phyloP scores from a whole-genome alignment of 2,113 vertebrate species.

The Anguilla rostrata region DNA sequence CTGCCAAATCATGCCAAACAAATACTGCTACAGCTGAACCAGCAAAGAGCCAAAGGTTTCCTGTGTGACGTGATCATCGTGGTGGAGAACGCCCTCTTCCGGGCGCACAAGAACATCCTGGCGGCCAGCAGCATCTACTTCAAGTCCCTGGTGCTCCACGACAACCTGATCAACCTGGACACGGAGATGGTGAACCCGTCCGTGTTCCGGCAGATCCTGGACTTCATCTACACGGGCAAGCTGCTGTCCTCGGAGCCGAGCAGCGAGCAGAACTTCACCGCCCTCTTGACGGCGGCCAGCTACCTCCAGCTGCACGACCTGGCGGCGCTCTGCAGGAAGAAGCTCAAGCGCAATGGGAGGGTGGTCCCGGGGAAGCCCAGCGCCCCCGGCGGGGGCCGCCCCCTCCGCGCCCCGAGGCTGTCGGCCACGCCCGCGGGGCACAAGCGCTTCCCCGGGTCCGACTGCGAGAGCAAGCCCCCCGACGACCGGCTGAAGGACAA shows the following conservation, averaged over 20 bases:
- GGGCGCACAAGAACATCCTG: conserved; percentile 96
- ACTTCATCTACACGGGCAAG: conserved; percentile 98
- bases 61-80: conserved; percentile 97
- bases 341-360: conserved; percentile 79
- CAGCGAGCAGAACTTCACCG: conserved; percentile 82
- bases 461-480: conserved; percentile 65
- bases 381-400: conserved; percentile 69
- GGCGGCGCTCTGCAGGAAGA: conserved; percentile 84
- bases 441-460: conserved; percentile 77
- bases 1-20: conserved; percentile 99
- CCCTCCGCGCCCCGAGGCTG: conserved; percentile 77
- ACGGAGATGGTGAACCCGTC: conserved; percentile 97
- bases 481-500: conserved; percentile 78
- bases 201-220: conserved; percentile 93
- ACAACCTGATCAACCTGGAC: conserved; percentile 98
- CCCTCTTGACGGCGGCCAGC: conserved; percentile 88
- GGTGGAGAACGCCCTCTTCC: conserved; percentile 97
- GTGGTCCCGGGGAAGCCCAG: conserved; percentile 70
- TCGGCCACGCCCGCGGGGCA: conserved; percentile 77
- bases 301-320: conserved; percentile 91
- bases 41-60: conserved; percentile 98
- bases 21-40: conserved; percentile 98
- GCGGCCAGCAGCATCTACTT: conserved; percentile 98
- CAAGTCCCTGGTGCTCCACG: conserved; percentile 95
- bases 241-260: conserved; percentile 80